Conservation (phyloP, 2,888 invertebrate species). For the Thumatha senex region DNA sequence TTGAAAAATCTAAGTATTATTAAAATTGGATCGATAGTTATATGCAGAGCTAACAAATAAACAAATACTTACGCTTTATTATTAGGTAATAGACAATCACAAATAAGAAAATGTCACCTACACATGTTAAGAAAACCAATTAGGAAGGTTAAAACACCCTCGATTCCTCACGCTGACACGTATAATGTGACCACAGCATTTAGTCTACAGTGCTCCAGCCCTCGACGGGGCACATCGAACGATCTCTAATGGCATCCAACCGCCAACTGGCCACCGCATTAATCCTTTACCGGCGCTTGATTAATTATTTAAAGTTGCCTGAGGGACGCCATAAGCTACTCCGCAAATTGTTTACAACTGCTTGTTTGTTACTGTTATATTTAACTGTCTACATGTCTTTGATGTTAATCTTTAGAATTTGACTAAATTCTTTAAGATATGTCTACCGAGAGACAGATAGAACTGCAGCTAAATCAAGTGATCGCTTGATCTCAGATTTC, state of each 20-base stretch:
- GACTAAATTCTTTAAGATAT: no score
- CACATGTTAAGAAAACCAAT: conserved; percentile 43
- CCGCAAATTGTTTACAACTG: conserved; percentile 69
- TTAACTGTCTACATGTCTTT: conserved; percentile 18
- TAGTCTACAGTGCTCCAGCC: conserved; percentile 50
- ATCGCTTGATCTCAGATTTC: no score
- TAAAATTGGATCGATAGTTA: no score
- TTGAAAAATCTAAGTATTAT: no score
- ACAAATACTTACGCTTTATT: no score
- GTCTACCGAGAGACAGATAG: no score
- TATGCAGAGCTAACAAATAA: no score
- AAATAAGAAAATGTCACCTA: conserved; percentile 21
- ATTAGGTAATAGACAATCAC: no score
- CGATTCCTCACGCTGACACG: conserved; percentile 49
- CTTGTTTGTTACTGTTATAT: conserved; percentile 38
- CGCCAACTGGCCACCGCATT: conserved; percentile 81
- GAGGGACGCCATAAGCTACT: conserved; percentile 52
- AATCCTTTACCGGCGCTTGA: conserved; percentile 81
- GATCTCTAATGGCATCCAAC: conserved; percentile 79
- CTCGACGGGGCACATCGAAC: conserved; percentile 64
- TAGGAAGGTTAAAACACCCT: conserved; percentile 39
- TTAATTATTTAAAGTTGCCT: conserved; percentile 80
- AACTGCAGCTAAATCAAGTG: not conserved
- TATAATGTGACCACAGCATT: conserved; percentile 75
- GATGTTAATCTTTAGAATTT: not conserved